Percentiles rank a stretch among this genome's conserved stretches.
phyloP scores from a whole-genome alignment of 2,888 invertebrate genomes.

The Panopea generosa region DNA sequence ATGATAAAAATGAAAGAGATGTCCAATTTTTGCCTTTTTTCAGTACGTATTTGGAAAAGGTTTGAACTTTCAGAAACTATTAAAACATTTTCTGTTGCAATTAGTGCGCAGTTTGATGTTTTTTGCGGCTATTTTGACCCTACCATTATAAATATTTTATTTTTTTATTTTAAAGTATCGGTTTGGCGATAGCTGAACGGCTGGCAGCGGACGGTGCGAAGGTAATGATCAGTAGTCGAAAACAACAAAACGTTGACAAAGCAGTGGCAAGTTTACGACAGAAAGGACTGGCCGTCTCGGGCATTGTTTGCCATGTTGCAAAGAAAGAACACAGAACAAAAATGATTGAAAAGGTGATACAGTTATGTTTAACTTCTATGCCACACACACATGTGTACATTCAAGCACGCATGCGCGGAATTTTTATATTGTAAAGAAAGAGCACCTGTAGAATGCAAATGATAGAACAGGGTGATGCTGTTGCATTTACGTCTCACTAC shows the following conservation, averaged over 20 bases:
- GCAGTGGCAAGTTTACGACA: conserved; percentile 90
- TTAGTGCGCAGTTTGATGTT: no score
- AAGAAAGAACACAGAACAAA: conserved; percentile 91
- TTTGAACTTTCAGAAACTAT: no score
- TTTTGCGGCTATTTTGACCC: background rate
- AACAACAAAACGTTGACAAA: conserved; percentile 92
- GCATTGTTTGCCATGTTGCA: conserved; percentile 95
- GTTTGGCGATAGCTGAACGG: conserved; percentile 94
- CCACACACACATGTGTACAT: no score
- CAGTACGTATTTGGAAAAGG: no score
- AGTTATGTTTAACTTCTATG: background rate
- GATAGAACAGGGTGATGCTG: no score
- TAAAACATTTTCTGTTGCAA: no score
- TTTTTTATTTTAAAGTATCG: conserved; percentile 88
- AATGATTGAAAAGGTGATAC: conserved; percentile 90
- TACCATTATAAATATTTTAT: background rate
- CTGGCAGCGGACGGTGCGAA: conserved; percentile 95
- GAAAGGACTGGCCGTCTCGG: conserved; percentile 89
- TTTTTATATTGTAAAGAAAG: no score
- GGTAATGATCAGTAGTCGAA: conserved; percentile 96
- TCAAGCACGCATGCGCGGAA: no score
- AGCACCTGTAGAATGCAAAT: no score
- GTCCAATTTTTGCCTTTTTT: no score
- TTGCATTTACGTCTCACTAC: no score
- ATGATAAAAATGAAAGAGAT: no score